Evolutionary conservation across 2,797 vertebrate genomes (phyloP).

Genomic region (Eulemur rubriventer): DNA sequence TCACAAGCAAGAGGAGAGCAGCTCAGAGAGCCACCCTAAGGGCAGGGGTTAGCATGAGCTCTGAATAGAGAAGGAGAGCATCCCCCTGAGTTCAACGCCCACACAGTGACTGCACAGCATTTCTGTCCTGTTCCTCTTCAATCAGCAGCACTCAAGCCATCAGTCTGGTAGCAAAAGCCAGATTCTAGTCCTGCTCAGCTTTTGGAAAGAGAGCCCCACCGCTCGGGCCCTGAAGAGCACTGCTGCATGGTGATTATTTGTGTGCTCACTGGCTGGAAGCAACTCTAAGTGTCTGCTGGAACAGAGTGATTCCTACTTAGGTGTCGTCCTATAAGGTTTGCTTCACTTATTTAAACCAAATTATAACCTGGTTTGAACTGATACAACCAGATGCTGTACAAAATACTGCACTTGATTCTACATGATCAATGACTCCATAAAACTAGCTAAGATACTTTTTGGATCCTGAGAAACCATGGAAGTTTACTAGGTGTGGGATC

Average conservation of each 20-base stretch:
- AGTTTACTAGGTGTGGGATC: not conserved
- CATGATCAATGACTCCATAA: not conserved
- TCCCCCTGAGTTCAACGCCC: not conserved
- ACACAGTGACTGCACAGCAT: not conserved
- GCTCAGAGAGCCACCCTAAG: not conserved
- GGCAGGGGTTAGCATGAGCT: not conserved
- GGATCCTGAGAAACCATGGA: not conserved
- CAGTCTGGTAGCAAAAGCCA: not conserved
- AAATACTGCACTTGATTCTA: not conserved
- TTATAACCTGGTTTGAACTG: not conserved
- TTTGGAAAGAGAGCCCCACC: slow-evolving; percentile 2
- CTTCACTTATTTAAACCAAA: not conserved
- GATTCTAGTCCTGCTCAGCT: not conserved
- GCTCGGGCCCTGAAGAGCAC: not conserved
- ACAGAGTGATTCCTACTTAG: slow-evolving; percentile 35
- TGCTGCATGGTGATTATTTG: not conserved
- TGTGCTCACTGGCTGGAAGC: not conserved
- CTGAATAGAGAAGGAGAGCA: not conserved
- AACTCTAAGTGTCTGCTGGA: not conserved
- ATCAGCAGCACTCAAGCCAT: not conserved
- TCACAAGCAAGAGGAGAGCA: not conserved
- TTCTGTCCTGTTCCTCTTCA: not conserved
- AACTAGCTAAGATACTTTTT: not conserved
- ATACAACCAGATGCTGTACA: not conserved
- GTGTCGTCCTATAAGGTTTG: not conserved